Evolutionary conservation across 2,888 invertebrate genomes (phyloP), one percentile per base, ranked within the genome.

Genomic region (Brenthis daphne): DNA sequence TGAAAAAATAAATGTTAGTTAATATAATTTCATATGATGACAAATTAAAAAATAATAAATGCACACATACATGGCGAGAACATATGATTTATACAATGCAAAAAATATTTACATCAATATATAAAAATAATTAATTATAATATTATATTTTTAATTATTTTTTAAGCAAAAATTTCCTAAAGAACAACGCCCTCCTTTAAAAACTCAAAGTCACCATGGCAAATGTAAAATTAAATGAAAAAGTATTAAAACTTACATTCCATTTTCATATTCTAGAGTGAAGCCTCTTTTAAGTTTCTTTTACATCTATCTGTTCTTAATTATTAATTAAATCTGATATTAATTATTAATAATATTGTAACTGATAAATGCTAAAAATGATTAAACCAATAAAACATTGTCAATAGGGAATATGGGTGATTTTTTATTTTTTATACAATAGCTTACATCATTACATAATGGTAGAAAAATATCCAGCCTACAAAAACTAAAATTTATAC

Each of bases 51-150:
- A 51, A 50, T 33, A 69, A 68, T 61, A 69, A 70, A 70, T 70
- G 69, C 69, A 69, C 56, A 56, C 57, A 37, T 70, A 60, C 64
- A 56, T 68, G 55, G 37, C 55, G 29, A 60, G 51, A 68, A 65
- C 37, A 5, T 54, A 65, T 64, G 55, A 53, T 53, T 65, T 65
- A 53, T 63, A 63, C 57, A 69, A 65, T 53, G 37, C 37, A 24
- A 60, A 57, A 65, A 57, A 69, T 69, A 69, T 69, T 61, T 65
- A 69, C 69, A 69, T 57, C 60, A 50, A 56, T 56, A 43, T 14
- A 54, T 6, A 20, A 29, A 14, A 13, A 55, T 14, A 14, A 55
- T 29, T 29, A 29, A 29, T 29, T 29, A 29, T 29, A 29, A 29
- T 4, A 56, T 24, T 56, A 56, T 37, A 33, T 13, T 6, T 16